These are phyloP conservation scores for Phortica okadai DNA, from an alignment of 2,888 invertebrate species.

Conservation along the genomic window DNA sequence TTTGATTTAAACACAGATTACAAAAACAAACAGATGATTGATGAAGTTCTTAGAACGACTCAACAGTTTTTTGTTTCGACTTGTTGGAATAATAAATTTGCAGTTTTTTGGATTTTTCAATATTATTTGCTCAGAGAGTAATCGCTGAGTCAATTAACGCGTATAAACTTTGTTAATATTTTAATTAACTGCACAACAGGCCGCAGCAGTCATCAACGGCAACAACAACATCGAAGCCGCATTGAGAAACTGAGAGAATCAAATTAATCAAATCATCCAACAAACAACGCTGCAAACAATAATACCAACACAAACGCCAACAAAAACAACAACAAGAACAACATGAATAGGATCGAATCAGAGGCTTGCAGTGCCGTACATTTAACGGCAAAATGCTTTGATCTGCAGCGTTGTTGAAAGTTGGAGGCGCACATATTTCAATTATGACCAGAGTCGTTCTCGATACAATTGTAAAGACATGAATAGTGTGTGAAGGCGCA, in stretches of 20 bases:
- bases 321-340: background rate
- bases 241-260: slow-evolving; percentile 47
- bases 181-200: slow-evolving; percentile 56
- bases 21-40: no score
- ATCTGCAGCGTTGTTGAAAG: slow-evolving; percentile 47
- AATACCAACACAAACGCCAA: slow-evolving; percentile 7
- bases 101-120: background rate
- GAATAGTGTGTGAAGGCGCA: background rate
- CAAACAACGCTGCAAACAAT: background rate
- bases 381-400: slow-evolving; percentile 48
- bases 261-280: slow-evolving; percentile 67
- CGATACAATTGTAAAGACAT: background rate
- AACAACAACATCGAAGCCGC: background rate
- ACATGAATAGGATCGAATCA: background rate
- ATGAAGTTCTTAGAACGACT: no score
- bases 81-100: background rate
- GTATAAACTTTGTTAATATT: slow-evolving; percentile 45
- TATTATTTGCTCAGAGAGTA: no score
- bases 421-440: slow-evolving; percentile 59
- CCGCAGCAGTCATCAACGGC: background rate
- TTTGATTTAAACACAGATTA: no score
- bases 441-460: slow-evolving; percentile 49
- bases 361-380: background rate
- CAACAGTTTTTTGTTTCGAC: no score
- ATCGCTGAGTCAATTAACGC: slow-evolving; percentile 17